Base-by-base conservation (phyloP, 2,888 invertebrate species). In the Antitype chi region DNA sequence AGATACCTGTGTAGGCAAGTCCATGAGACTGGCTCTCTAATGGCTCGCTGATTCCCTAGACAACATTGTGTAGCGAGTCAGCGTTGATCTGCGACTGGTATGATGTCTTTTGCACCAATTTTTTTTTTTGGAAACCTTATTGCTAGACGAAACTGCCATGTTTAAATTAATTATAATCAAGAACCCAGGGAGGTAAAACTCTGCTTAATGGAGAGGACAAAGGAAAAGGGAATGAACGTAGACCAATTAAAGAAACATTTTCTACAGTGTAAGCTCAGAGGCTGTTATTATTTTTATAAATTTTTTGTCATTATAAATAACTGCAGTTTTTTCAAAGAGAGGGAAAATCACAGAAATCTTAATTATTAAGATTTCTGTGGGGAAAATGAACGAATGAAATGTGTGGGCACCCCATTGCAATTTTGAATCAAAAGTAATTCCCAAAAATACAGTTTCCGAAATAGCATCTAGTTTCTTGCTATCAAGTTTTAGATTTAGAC, bases 221-320 rank as follows among this genome's bases (percentile, higher is more conserved):
- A 25, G 20, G 20, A 52, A 49, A 55, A 28, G 20, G 20, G 7
- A 63, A 75, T 55, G 6, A 49, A 71, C 25, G 20, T 28, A 47
- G 20, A 23, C 13, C 53, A 52, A 25, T 20, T 13, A 43, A 47
- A 49, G 13, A 57, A 55, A 55, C 20, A 57, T 63, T 72, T 55
- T 66, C 38, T 28, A n/a, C 38, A 59, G n/a, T 43, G 57, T 28
- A 28, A 38, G 38, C 63, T 57, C 49, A 63, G 43, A 23, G 38
- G 11, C 17, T 53, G 53, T 52, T 43, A 66, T 57, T 57, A 52
- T 49, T 32, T 32, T 38, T 72, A 57, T 15, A 32, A 71, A 71
- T 38, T 71, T 49, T 7, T 57, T 49, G 63, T 9, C 63, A 57
- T 52, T 32, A 57, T 63, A 38, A 63, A 72, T 55, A 38, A 67